Evolutionary conservation across 92 coral and sea anemone genomes (phyloP).

Genomic region (Zoanthus gigantus): DNA sequence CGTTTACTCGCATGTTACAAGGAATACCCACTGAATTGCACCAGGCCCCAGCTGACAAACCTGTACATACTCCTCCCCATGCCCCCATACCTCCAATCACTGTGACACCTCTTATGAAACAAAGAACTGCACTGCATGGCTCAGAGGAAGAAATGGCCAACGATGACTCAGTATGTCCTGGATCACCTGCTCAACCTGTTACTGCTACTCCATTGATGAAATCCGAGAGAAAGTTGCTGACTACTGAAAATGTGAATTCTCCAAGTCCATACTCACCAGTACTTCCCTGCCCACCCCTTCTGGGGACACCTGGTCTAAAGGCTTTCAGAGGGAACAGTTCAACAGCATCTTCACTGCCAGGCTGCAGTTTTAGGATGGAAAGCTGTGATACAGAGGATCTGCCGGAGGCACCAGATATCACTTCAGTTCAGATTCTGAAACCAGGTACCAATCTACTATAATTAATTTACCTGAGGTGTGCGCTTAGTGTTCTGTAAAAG

Average conservation of each 20-base stretch:
- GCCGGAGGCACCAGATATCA: slow-evolving; percentile 87
- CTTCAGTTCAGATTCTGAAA: slow-evolving; percentile 75
- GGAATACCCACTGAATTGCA: slow-evolving; percentile 57
- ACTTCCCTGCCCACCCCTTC: slow-evolving; percentile 74
- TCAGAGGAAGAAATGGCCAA: slow-evolving; percentile 39
- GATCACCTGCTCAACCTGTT: slow-evolving; percentile 65
- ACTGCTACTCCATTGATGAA: slow-evolving; percentile 81
- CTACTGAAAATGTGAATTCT: background rate
- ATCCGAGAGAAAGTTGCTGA: background rate
- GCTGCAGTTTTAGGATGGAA: background rate
- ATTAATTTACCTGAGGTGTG: background rate
- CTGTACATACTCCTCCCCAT: slow-evolving; percentile 58
- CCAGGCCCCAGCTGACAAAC: slow-evolving; percentile 23
- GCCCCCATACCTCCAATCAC: slow-evolving; percentile 84
- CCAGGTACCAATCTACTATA: slow-evolving; percentile 62
- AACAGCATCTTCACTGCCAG: slow-evolving; percentile 2
- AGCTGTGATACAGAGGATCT: slow-evolving; percentile 47
- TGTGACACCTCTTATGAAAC: slow-evolving; percentile 79
- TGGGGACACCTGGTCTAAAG: slow-evolving; percentile 84
- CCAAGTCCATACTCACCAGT: slow-evolving; percentile 40
- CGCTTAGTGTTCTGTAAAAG: no score
- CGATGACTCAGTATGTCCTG: slow-evolving; percentile 21
- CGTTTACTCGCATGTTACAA: slow-evolving; percentile 82
- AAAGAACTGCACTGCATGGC: slow-evolving; percentile 6
- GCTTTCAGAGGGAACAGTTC: slow-evolving; percentile 45